A percentile compares a stretch with the other conserved stretches of the same genome.
Conservation (phyloP, 2,113 vertebrate species). For the Solea senegalensis region DNA sequence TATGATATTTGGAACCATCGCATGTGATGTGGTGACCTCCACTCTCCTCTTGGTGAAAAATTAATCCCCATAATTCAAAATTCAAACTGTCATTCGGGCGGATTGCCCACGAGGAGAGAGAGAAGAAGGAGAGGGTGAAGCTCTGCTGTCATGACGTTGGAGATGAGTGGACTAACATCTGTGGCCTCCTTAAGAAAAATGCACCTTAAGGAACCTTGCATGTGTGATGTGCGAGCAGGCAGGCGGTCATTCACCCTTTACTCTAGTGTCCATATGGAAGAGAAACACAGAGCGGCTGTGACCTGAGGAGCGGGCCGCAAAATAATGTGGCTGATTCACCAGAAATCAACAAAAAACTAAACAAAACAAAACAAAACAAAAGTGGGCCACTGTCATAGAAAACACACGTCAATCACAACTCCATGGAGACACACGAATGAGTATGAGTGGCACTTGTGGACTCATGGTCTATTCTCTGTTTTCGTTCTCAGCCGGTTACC, state of each 20-base stretch:
- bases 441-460: slow-evolving; percentile 60
- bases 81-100: slow-evolving; percentile 50
- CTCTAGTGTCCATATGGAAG: slow-evolving; percentile 82
- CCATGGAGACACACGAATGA: slow-evolving; percentile 65
- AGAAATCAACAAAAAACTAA: neutral
- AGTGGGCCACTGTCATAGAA: slow-evolving; percentile 56
- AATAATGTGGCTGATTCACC: slow-evolving; percentile 40
- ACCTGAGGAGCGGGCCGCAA: slow-evolving; percentile 32
- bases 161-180: slow-evolving; percentile 36
- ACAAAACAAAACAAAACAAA: slow-evolving; percentile 30
- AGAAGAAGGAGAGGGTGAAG: slow-evolving; percentile 22
- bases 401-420: slow-evolving; percentile 54
- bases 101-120: slow-evolving; percentile 5
- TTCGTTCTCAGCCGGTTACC: slow-evolving; percentile 74
- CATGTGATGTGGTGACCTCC: slow-evolving; percentile 8
- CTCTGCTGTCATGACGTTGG: slow-evolving; percentile 26
- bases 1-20: slow-evolving; percentile 8
- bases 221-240: slow-evolving; percentile 56
- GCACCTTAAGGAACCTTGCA: slow-evolving; percentile 51
- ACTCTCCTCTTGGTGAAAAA: slow-evolving; percentile 10
- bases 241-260: slow-evolving; percentile 23
- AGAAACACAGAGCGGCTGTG: slow-evolving; percentile 65
- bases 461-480: slow-evolving; percentile 33
- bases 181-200: slow-evolving; percentile 54
- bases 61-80: neutral